Evolutionary conservation across 2,888 invertebrate species (phyloP).

Genomic region (Metalampra italica): DNA sequence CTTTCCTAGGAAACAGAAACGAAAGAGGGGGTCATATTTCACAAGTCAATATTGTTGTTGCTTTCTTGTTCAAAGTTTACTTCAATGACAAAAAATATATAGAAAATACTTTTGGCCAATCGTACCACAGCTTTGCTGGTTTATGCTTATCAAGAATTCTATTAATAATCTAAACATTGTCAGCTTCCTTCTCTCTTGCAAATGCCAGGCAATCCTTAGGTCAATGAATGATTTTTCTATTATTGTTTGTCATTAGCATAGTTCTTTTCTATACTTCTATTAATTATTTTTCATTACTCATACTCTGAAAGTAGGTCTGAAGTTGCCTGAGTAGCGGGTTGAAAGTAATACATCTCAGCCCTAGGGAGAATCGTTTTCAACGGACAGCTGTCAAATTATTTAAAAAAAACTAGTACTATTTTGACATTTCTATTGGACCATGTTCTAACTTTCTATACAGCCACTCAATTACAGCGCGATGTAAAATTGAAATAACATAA

Average conservation of each 20-base stretch:
- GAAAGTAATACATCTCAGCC: too few species aligned
- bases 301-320: too few species aligned
- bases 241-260: neutral
- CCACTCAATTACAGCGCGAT: too few species aligned
- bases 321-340: too few species aligned
- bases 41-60: slow-evolving; percentile 20
- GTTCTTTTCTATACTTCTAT: too few species aligned
- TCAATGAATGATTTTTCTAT: neutral
- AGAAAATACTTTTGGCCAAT: slow-evolving; percentile 3
- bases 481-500: too few species aligned
- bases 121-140: slow-evolving; percentile 3
- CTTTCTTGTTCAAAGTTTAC: slow-evolving; percentile 9
- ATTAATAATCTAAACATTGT: slow-evolving; percentile 6
- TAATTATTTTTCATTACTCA: too few species aligned
- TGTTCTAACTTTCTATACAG: too few species aligned
- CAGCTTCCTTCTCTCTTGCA: slow-evolving; percentile 15
- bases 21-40: slow-evolving; percentile 16
- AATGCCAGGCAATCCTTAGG: slow-evolving; percentile 5
- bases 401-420: too few species aligned
- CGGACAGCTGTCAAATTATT: too few species aligned
- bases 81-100: slow-evolving; percentile 10
- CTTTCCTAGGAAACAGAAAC: neutral
- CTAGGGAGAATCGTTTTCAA: too few species aligned
- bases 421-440: too few species aligned
- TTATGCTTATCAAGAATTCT: slow-evolving; percentile 8